These are phyloP conservation scores for Steromphala cineraria DNA, from an alignment of 2,888 invertebrate genomes.

Conservation along the genomic window DNA sequence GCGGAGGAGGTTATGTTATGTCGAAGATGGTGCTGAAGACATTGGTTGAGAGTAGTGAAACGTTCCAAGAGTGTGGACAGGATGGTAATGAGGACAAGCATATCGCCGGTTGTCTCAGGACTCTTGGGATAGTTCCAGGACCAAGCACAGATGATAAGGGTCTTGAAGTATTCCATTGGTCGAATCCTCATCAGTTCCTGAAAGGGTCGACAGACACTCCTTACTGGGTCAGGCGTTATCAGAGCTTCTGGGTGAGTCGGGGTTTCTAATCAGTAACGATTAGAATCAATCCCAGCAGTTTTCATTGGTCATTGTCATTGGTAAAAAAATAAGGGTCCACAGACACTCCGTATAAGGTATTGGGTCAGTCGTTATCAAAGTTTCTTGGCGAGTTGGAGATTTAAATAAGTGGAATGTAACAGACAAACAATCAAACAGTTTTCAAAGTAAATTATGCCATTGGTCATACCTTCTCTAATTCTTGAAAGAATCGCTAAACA, in stretches of 20 bases:
- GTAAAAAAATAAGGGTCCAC: no score
- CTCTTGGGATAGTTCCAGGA: not conserved
- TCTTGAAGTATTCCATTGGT: slow-evolving; percentile 1
- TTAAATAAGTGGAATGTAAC: no score
- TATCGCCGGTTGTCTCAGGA: not conserved
- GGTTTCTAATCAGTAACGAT: no score
- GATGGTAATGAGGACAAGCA: not conserved
- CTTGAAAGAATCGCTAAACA: no score
- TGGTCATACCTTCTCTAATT: no score
- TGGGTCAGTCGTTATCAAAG: no score
- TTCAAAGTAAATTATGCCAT: no score
- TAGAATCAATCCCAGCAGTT: no score
- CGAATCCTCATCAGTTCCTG: not conserved
- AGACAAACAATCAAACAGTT: no score
- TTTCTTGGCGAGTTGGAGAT: no score
- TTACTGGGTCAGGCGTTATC: not conserved
- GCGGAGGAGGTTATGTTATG: slow-evolving; percentile 84
- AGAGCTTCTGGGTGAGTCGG: not conserved
- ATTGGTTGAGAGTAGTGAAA: slow-evolving; percentile 84
- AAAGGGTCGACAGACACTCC: not conserved
- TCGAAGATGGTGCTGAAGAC: slow-evolving; percentile 85
- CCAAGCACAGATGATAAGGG: not conserved
- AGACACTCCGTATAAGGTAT: no score
- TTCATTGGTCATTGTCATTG: no score
- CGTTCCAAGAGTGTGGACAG: not conserved